These are phyloP conservation scores for Neostethus bicornis DNA, from an alignment of 2,797 vertebrate species.

Conservation along the genomic window DNA sequence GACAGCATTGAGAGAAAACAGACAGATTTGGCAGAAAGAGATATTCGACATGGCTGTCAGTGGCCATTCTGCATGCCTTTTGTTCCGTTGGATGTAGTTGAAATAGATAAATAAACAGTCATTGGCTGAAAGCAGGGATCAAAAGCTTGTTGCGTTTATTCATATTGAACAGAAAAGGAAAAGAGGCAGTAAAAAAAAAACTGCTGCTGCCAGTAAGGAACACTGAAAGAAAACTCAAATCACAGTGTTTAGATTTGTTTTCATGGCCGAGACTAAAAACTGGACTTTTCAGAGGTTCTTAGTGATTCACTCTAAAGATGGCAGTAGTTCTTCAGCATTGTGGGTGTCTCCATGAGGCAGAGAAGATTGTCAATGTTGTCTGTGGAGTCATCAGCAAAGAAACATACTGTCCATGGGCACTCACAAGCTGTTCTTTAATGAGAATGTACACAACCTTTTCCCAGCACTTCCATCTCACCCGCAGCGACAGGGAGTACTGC, in stretches of 20 bases:
- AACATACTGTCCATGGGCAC: slow-evolving; percentile 62
- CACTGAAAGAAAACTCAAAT: slow-evolving; percentile 74
- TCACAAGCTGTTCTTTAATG: slow-evolving; percentile 61
- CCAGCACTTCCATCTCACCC: slow-evolving; percentile 70
- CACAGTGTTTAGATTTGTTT: slow-evolving; percentile 75
- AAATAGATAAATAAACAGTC: slow-evolving; percentile 86
- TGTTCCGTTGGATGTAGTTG: slow-evolving; percentile 79
- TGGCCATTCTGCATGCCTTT: slow-evolving; percentile 84
- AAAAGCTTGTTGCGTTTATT: slow-evolving; percentile 80
- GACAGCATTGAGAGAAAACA: slow-evolving; percentile 83
- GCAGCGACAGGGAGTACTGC: slow-evolving; percentile 65
- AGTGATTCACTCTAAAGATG: slow-evolving; percentile 61
- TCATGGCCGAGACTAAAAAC: slow-evolving; percentile 65
- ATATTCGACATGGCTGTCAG: slow-evolving; percentile 99
- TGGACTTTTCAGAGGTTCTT: slow-evolving; percentile 70
- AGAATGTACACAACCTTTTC: slow-evolving; percentile 70
- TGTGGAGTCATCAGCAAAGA: slow-evolving; percentile 69
- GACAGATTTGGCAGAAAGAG: slow-evolving; percentile 93
- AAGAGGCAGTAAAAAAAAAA: slow-evolving; percentile 74
- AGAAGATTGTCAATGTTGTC: slow-evolving; percentile 71
- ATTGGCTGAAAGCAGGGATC: slow-evolving; percentile 77
- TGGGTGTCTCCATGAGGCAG: slow-evolving; percentile 51
- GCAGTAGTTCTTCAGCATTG: slow-evolving; percentile 62
- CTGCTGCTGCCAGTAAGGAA: slow-evolving; percentile 76
- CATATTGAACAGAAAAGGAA: slow-evolving; percentile 71